Evolutionary conservation across 2,113 vertebrate genomes (phyloP).

Genomic region (Rhegmatorhina hoffmannsi): DNA sequence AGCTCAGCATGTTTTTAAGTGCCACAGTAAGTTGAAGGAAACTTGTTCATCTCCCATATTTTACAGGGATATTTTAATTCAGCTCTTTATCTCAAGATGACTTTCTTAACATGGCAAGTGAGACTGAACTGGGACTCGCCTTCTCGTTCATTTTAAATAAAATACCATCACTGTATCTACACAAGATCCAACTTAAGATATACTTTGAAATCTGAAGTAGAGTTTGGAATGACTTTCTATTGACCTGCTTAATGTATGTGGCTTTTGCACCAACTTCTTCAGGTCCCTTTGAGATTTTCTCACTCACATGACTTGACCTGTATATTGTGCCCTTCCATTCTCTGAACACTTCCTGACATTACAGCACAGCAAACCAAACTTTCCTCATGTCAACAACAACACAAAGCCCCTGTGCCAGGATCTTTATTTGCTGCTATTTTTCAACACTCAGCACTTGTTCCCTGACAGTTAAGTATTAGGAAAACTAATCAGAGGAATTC

Average conservation of each 20-base stretch:
- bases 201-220: background rate
- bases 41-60: background rate
- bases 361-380: background rate
- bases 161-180: background rate
- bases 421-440: background rate
- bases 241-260: background rate
- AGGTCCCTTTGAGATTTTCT: background rate
- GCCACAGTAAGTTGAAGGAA: background rate
- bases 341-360: background rate
- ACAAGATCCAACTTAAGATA: background rate
- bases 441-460: background rate
- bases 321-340: background rate
- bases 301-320: background rate
- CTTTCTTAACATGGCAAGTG: background rate
- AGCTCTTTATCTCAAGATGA: background rate
- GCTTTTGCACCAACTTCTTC: background rate
- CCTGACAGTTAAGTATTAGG: background rate
- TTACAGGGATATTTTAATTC: background rate
- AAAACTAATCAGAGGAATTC: background rate
- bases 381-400: background rate
- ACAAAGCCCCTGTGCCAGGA: background rate
- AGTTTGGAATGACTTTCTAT: background rate
- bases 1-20: constrained; percentile 24
- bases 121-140: background rate
- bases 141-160: background rate